Evolutionary conservation across 2,888 invertebrate species (phyloP).

Genomic region (Oxystoma pomonae): DNA sequence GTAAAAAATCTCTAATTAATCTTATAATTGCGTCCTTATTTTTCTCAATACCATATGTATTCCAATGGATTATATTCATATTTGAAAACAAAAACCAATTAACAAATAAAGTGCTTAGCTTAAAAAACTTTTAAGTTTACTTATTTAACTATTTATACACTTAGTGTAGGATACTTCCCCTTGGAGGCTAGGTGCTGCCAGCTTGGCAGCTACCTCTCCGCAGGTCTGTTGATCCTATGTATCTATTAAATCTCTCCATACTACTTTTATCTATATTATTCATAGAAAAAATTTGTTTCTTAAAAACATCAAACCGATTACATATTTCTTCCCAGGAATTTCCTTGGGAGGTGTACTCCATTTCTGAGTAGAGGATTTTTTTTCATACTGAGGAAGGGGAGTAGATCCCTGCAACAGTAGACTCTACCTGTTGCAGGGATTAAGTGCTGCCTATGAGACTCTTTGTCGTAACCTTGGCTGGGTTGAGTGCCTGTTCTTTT

Average conservation of each 20-base stretch:
- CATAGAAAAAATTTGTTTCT: not conserved
- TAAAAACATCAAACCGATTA: not conserved
- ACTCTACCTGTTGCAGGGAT: not conserved
- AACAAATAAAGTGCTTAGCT: not conserved
- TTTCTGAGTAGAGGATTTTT: too few species aligned
- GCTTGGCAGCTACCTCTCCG: not conserved
- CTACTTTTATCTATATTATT: not conserved
- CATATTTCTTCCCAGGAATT: not conserved
- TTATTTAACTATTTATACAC: not conserved
- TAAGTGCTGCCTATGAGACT: not conserved
- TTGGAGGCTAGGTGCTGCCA: not conserved
- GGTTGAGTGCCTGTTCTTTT: not conserved
- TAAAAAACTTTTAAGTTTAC: not conserved
- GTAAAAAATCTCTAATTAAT: not conserved
- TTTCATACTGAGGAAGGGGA: too few species aligned
- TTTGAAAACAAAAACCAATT: not conserved
- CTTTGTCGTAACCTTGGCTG: not conserved
- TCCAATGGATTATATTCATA: slow-evolving; percentile 3
- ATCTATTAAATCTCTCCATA: not conserved
- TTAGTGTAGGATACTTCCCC: too few species aligned
- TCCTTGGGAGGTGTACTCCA: not conserved
- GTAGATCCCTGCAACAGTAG: not conserved
- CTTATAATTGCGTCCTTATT: not conserved
- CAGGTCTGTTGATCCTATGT: not conserved
- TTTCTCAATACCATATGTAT: not conserved